Evolutionary conservation across 2,888 invertebrate genomes (phyloP).

Genomic region (Myopa testacea): DNA sequence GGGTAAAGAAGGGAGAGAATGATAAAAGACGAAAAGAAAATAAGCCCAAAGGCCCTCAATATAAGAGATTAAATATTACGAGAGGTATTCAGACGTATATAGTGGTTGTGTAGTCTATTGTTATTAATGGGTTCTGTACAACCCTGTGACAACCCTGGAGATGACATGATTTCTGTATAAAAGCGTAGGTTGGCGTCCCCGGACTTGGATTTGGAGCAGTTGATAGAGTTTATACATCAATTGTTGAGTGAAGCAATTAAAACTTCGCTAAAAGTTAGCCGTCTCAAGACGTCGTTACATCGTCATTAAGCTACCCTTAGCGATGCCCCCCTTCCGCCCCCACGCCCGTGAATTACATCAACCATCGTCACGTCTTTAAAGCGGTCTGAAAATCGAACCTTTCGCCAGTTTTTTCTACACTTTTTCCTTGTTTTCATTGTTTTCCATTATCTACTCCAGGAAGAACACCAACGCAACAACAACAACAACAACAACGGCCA

Average conservation of each 20-base stretch:
- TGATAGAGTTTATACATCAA: not conserved
- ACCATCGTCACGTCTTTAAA: not conserved
- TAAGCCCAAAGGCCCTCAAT: not conserved
- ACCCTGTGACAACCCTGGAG: no score
- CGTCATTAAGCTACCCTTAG: not conserved
- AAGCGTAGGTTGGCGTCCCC: no score
- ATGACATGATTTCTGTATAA: no score
- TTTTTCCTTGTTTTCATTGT: not conserved
- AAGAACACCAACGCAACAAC: constrained; percentile 34
- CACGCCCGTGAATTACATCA: not conserved
- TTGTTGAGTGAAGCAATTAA: not conserved
- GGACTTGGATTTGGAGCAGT: no score
- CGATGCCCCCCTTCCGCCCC: not conserved
- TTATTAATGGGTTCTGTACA: no score
- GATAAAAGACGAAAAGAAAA: not conserved
- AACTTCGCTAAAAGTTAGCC: not conserved
- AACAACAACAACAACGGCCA: not conserved
- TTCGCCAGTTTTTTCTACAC: not conserved
- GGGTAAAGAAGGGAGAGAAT: not conserved
- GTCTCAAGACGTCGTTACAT: not conserved
- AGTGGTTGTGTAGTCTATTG: no score
- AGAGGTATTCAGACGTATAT: no score
- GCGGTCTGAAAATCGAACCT: not conserved
- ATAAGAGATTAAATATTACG: no score
- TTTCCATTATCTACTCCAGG: constrained; percentile 1